Evolutionary conservation across 1,140 invertebrate species (phyloP), one percentile per base, ranked within the genome.

Genomic region (Hypothenemus hampei): DNA sequence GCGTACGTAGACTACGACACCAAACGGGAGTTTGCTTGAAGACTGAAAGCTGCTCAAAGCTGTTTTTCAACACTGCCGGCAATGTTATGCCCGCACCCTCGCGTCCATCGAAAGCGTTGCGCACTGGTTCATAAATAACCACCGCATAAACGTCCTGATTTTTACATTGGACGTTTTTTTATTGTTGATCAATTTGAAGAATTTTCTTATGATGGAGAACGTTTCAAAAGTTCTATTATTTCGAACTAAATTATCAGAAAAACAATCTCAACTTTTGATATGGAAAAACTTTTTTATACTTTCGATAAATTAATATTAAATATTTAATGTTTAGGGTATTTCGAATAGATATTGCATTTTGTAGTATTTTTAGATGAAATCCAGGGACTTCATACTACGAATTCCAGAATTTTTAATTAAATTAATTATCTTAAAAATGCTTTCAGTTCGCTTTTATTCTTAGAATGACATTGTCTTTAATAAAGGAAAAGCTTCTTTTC

Each of bases 101-200:
- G 29, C 54, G 31, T 43, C 55, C 60, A 47, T 55, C 49, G 31
- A 48, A 31, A 53, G 41, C 63, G 66, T 69, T 67, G 66, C 68
- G 68, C 68, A 70, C 64, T 69, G 65, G 62, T 65, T 67, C 64
- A 63, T 56, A 67, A 67, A 65, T 66, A 67, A 68, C 65, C 65
- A 64, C 68, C 64, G 67, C 66, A 69, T 65, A 65, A 66, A 58
- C 61, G 64, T 69, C 67, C 68, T 69, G 68, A 69, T 69, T 69
- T 69, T 68, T 68, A 64, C 52, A 53, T 57, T 57, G 58, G 48
- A 43, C 33, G 29, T 55, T 64, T 58, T 63, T 61, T 24, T 29
- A n/a, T 53, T 33, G 36, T 22, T 50, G 16, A 16, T 48, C 8
- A 10, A 24, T 50, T 44, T 23, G 1, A 22, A 13, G 41, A n/a